These are phyloP conservation scores for Lamproptera curius DNA, from an alignment of 2,888 invertebrate genomes.

Conservation along the genomic window DNA sequence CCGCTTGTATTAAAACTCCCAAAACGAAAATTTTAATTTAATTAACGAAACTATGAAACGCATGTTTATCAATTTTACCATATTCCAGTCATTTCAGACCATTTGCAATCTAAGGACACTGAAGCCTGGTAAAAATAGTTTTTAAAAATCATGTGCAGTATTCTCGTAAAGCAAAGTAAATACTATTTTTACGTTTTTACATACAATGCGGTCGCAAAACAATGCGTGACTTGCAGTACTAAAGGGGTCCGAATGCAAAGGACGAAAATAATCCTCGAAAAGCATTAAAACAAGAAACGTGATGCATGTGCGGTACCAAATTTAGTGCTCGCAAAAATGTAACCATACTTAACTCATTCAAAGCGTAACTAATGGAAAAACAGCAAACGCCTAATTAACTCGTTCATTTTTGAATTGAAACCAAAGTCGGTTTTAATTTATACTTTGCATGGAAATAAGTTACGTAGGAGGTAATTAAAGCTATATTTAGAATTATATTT, in stretches of 20 bases:
- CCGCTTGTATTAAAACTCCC: not conserved
- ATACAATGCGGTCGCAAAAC: not conserved
- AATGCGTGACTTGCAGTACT: not conserved
- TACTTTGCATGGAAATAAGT: not conserved
- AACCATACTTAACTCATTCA: constrained; percentile 7
- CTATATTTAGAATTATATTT: no score
- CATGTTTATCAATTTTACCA: no score
- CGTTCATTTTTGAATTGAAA: no score
- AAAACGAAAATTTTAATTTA: not conserved
- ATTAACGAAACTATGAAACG: no score
- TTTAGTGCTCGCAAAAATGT: constrained; percentile 21
- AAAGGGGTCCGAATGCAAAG: not conserved
- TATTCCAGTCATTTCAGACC: no score
- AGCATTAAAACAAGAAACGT: constrained; percentile 21
- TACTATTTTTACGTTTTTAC: not conserved
- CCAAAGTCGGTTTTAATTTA: not conserved
- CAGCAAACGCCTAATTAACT: constrained; percentile 1
- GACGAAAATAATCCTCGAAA: constrained; percentile 6
- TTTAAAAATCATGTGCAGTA: no score
- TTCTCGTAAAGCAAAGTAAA: no score
- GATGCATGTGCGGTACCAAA: constrained; percentile 26
- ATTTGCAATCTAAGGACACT: no score
- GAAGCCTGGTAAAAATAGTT: no score
- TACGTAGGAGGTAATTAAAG: not conserved
- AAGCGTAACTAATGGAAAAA: constrained; percentile 9